These are phyloP conservation scores for Nasonia longicornis DNA, from an alignment of 1,140 invertebrate genomes.

Conservation along the genomic window DNA sequence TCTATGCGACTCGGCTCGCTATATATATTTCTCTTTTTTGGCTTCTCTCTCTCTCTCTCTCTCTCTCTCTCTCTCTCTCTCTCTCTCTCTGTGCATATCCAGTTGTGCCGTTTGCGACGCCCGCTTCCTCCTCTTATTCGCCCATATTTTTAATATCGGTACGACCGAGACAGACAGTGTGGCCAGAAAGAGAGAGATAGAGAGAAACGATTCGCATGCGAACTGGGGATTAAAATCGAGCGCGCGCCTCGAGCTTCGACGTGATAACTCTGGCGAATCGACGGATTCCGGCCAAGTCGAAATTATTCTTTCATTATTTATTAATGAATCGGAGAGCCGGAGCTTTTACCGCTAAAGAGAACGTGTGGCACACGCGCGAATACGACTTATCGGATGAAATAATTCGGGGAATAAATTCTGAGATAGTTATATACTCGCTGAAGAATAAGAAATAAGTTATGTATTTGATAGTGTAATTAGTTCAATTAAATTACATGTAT, in stretches of 20 bases:
- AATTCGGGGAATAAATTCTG: too few species aligned
- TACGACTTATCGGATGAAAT: too few species aligned
- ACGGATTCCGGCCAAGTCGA: too few species aligned
- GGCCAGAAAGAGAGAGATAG: not conserved
- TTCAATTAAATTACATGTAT: too few species aligned
- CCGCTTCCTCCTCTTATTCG: not conserved
- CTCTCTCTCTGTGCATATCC: too few species aligned
- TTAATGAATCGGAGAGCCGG: not conserved
- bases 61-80: too few species aligned
- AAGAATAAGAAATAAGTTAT: too few species aligned
- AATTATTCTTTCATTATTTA: not conserved
- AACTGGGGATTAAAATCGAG: constrained; percentile 15
- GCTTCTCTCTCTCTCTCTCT: not conserved
- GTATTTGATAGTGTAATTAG: too few species aligned
- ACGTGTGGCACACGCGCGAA: too few species aligned
- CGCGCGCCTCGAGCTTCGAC: not conserved
- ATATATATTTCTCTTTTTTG: not conserved
- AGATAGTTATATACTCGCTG: too few species aligned
- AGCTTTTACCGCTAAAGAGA: too few species aligned
- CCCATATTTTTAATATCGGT: constrained; percentile 35
- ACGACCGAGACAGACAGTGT: not conserved
- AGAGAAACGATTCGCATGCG: not conserved
- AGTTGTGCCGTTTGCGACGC: not conserved
- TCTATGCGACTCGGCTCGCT: not conserved
- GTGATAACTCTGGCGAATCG: not conserved